Evolutionary conservation across 2,113 vertebrate species (phyloP), one percentile per base, ranked within the genome.

Genomic region (Atractosteus spatula): DNA sequence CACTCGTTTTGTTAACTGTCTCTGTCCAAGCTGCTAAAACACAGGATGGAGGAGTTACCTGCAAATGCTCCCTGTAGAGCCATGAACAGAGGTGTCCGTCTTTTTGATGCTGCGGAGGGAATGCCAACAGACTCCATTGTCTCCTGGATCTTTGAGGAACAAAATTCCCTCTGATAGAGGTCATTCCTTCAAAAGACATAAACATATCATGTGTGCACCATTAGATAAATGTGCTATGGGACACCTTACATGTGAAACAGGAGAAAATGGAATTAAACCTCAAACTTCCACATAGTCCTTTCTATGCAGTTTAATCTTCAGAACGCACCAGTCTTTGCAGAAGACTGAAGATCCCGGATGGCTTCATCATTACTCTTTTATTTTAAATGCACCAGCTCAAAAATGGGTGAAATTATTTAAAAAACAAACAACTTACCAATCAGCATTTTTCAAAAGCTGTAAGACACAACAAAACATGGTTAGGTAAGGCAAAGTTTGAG

Each of bases 391-490:
- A 29, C 29, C 29, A 1, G 29, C 29, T 29, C 29, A 29, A 29
- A 29, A 29, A 29, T 29, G 29, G 29, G 29, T 29, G 29, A 29
- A 29, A 29, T 1, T 29, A 29, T 10, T 51, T 51, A 42, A n/a
- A 56, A 29, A 64, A 54, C 42, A 55, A 5, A 47, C 2, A 41
- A 61, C 73, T 59, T 66, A 78, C 77, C 77, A 72, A 41, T 71
- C 59, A 43, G 42, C 59, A 54, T 69, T 75, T 63, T 75, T 59
- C 41, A 74, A 57, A 56, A 73, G 61, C 77, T 75, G 55, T 72
- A 44, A 64, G 59, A 41, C 13, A 61, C 57, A 71, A 55, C 10
- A 55, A 57, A 62, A 71, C 3, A n/a, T 5, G 44, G 13, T 73
- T 71, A 6, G 7, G 12, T 67, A 29, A 12, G 17, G 12, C 4